Base-by-base conservation (phyloP, 2,113 vertebrate species). In the Ornithorhynchus anatinus region DNA sequence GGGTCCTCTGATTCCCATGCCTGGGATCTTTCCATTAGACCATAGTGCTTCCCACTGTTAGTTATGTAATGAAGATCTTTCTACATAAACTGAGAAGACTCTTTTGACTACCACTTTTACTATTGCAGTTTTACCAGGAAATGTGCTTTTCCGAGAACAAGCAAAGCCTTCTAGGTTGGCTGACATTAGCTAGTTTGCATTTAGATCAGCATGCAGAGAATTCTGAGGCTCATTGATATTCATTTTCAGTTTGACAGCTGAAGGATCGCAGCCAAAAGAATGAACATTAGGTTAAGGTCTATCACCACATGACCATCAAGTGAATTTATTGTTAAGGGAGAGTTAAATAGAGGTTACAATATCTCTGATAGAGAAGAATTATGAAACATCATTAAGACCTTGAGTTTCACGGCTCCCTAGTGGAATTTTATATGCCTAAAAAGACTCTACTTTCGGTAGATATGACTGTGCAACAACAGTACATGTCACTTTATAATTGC, bases 191-290 rank as follows among this genome's bases (percentile, higher is more conserved):
- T 57, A 22, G 37, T 72, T 79, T 81, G 66, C 0, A 3, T 79
- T 77, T 82, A 56, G 60, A 71, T 80, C 45, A 37, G 23, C 36
- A 50, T 57, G 72, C 38, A 31, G 13, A 19, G 44, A 45, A 43
- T 33, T 67, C 13, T 79, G 48, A 38, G 39, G 53, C 48, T 69
- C 51, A 54, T 20, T 79, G 42, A 27, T 69, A 69, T 69, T 79
- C 53, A 27, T 65, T 33, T 62, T 72, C 17, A 20, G 59, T 71
- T 69, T 82, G 77, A 73, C 66, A 77, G 53, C 38, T 77, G 79
- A 81, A 61, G 38, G 69, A 36, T 4, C 54, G 63, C 52, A 72
- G 45, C 59, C 0, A 0, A 38, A 35, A 63, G 40, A 45, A 39
- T 12, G 44, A 75, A 33, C 37, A 7, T 77, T 39, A 72, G 59